Base-by-base conservation (phyloP, 2,888 invertebrate species). In the Colletes collaris region DNA sequence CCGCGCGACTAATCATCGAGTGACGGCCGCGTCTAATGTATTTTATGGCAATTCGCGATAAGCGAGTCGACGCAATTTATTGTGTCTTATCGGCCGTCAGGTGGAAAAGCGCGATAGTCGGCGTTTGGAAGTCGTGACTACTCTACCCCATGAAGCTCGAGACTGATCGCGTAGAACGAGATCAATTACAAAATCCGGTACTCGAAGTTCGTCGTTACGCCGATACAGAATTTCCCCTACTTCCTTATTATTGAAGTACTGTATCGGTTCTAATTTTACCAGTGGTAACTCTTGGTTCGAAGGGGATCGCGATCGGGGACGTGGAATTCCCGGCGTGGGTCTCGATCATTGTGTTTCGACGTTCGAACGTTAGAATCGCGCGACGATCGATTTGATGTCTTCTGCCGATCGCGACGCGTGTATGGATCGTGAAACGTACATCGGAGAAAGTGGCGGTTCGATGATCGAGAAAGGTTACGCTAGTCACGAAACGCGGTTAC, bases 141-240 rank as follows among this genome's bases (percentile, higher is more conserved):
- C 66, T 10, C 16, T 19, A n/a, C 27, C 27, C 2, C 27, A 27
- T 59, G 19, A 10, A 27, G 46, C 4, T 11, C 50, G 11, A 19
- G 27, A 49, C 0, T 27, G 59, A 67, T 40, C 64, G 16, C 4
- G 16, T 13, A 49, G 8, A 71, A 68, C 66, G 55, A 76, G 72
- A 76, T 69, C 72, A 76, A 80, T 80, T 80, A 72, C 52, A 65
- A 69, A 68, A 76, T 80, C 46, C 58, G 68, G 72, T 62, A 70
- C 66, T 80, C 66, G 58, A 76, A 60, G 58, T 76, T 59, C 66
- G 50, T 69, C 59, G 53, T 58, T 50, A 62, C 50, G 52, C 56
- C 74, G 19, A 40, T 50, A 52, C 44, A 27, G 65, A 16, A 0
- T 50, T 49, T 64, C 80, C 80, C 85, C 80, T 73, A 71, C 82